Base-by-base conservation (phyloP, 2,888 invertebrate species). In the Dicyrtoma fusca region DNA sequence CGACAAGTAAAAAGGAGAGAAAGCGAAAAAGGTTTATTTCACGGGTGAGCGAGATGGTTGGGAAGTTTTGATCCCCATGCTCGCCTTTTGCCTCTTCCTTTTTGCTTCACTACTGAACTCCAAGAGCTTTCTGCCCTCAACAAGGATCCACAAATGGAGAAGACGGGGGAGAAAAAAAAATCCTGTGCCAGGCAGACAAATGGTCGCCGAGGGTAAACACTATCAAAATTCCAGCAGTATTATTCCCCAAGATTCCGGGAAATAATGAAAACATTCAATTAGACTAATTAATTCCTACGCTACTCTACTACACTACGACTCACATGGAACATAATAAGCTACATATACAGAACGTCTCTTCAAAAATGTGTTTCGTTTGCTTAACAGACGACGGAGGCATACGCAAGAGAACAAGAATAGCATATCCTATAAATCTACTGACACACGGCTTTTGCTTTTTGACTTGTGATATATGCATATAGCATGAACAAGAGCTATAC, bases 261-360 rank as follows among this genome's bases (percentile, higher is more conserved):
- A 66, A 66, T 66, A 55, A 57, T 66, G 66, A 66, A 68, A 68
- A 68, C 68, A 68, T 68, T 68, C 68, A 68, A 68, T 68, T 68
- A 68, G 59, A 42, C 59, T 59, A 68, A 68, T 68, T 68, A 68
- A 68, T 68, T 59, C 68, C 23, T 68, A 47, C n/a, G 49, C n/a
- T n/a, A 49, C 49, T 49, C 25, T 25, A n/a, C 19, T 59, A 23
- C 25, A 17, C n/a, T 3, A 49, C 11, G 10, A 34, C 34, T 34
- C 34, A 5, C 34, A 34, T 5, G 34, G 34, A 34, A 34, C 4
- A 34, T 13, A 45, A 45, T 11, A 45, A 45, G 13, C 10, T 13
- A 13, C 49, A 10, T 19, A 19, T 23, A 55, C n/a, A 19, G 13
- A 13, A 23, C 6, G 11, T 49, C 49, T 49, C 19, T 5, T 49